phyloP scores from a whole-genome alignment of 1,140 invertebrate genomes.

The Subanguina moxae region DNA sequence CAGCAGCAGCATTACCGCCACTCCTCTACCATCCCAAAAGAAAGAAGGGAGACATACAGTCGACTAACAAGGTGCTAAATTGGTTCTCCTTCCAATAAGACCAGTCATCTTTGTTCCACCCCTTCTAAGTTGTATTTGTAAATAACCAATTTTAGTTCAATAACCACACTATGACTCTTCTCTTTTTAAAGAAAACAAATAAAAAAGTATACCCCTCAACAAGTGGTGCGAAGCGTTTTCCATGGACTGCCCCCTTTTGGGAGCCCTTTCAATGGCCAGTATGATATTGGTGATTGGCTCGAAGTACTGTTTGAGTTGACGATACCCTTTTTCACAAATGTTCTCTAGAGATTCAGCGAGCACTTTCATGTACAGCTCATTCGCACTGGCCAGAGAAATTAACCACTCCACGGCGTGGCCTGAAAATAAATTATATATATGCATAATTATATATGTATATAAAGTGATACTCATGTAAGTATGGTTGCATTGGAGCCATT shows the following conservation, averaged over 20 bases:
- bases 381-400: slow-evolving; percentile 10
- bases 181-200: background rate
- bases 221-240: slow-evolving; percentile 33
- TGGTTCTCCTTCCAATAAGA: too few relatives aligned
- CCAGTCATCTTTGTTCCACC: too few relatives aligned
- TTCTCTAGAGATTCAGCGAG: slow-evolving; percentile 30
- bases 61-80: too few relatives aligned
- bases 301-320: slow-evolving; percentile 31
- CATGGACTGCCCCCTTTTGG: slow-evolving; percentile 20
- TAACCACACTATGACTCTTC: too few relatives aligned
- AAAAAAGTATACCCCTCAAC: slow-evolving; percentile 22
- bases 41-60: too few relatives aligned
- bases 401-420: slow-evolving; percentile 33
- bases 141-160: too few relatives aligned
- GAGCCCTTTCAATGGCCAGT: slow-evolving; percentile 16
- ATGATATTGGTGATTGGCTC: slow-evolving; percentile 15
- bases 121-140: too few relatives aligned
- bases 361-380: slow-evolving; percentile 28
- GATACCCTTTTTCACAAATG: slow-evolving; percentile 27
- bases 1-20: too few relatives aligned
- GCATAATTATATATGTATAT: background rate
- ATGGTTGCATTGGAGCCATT: slow-evolving; percentile 87
- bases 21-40: too few relatives aligned
- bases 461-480: slow-evolving; percentile 67
- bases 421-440: slow-evolving; percentile 23